A percentile compares a stretch with the other conserved stretches of the same genome.
Evolutionary conservation across 2,888 invertebrate species (phyloP).

Genomic region (Pyrocoelia pectoralis): DNA sequence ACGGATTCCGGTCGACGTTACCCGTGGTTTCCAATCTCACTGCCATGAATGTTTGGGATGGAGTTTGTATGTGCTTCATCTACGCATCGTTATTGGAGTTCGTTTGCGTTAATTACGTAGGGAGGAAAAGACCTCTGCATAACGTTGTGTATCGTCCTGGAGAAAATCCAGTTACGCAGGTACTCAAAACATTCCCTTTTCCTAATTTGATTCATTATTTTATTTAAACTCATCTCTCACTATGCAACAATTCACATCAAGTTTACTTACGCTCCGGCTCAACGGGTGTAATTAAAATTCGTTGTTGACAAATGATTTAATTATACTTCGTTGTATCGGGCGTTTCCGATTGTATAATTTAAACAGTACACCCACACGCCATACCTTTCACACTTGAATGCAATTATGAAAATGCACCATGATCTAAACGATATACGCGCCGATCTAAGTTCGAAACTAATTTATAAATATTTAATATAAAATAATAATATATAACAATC

Average conservation of each 20-base stretch:
- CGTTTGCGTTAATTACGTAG: slow-evolving; percentile 95
- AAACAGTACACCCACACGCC: neutral
- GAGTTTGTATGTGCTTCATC: slow-evolving; percentile 97
- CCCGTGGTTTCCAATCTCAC: slow-evolving; percentile 94
- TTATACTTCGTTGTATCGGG: too few species aligned
- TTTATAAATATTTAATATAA: slow-evolving; percentile 14
- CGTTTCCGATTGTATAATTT: neutral
- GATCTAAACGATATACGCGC: too few species aligned
- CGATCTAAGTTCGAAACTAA: neutral
- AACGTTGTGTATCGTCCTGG: slow-evolving; percentile 90
- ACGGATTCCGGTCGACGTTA: slow-evolving; percentile 89
- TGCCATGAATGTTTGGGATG: slow-evolving; percentile 97
- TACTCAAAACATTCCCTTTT: slow-evolving; percentile 49
- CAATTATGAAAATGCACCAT: too few species aligned
- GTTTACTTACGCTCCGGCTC: too few species aligned
- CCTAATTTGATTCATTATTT: too few species aligned
- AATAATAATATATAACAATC: slow-evolving; percentile 23
- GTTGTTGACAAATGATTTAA: too few species aligned
- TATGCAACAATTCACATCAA: neutral
- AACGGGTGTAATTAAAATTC: too few species aligned
- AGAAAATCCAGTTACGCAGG: slow-evolving; percentile 91
- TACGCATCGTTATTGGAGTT: slow-evolving; percentile 94
- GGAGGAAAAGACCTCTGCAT: slow-evolving; percentile 87
- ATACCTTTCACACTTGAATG: neutral
- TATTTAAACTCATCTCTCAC: neutral